Conservation (phyloP, 2,888 invertebrate species). For the Penaeus monodon region DNA sequence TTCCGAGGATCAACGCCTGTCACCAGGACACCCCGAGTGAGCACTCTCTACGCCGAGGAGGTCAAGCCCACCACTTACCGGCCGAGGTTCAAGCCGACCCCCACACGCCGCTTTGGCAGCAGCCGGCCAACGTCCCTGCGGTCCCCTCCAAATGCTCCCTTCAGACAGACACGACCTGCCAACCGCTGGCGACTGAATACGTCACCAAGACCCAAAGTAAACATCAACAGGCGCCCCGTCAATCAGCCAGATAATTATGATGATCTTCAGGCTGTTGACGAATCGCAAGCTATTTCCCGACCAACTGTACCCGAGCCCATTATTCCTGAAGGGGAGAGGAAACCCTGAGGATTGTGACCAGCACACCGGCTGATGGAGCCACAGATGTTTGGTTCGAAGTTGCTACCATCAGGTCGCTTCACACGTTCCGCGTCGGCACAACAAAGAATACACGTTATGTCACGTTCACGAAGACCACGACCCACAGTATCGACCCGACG, state of each 20-base stretch:
- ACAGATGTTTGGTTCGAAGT: slow-evolving; percentile 57
- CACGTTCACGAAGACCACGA: slow-evolving; percentile 64
- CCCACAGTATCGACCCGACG: slow-evolving; percentile 51
- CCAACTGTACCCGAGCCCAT: slow-evolving; percentile 42
- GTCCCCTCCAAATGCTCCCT: slow-evolving; percentile 9
- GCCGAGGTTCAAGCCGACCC: slow-evolving; percentile 54
- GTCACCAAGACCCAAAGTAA: slow-evolving; percentile 43
- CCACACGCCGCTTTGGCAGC: slow-evolving; percentile 2
- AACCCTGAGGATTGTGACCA: slow-evolving; percentile 58
- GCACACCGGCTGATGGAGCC: slow-evolving; percentile 36
- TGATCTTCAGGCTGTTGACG: not conserved
- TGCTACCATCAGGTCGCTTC: slow-evolving; percentile 61
- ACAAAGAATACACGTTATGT: slow-evolving; percentile 63
- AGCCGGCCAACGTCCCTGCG: slow-evolving; percentile 27
- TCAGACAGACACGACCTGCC: slow-evolving; percentile 7
- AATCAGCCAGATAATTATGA: not conserved
- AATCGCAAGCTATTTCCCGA: not conserved
- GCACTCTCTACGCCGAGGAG: slow-evolving; percentile 35
- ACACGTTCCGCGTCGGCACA: slow-evolving; percentile 63
- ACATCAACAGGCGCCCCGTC: slow-evolving; percentile 32
- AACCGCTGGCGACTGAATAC: slow-evolving; percentile 31
- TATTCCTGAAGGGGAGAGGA: slow-evolving; percentile 45
- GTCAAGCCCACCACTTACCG: slow-evolving; percentile 43
- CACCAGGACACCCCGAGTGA: slow-evolving; percentile 36
- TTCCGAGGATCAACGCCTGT: slow-evolving; percentile 22